Evolutionary conservation across 2,888 invertebrate genomes (phyloP).

Genomic region (Halocaridina rubra): DNA sequence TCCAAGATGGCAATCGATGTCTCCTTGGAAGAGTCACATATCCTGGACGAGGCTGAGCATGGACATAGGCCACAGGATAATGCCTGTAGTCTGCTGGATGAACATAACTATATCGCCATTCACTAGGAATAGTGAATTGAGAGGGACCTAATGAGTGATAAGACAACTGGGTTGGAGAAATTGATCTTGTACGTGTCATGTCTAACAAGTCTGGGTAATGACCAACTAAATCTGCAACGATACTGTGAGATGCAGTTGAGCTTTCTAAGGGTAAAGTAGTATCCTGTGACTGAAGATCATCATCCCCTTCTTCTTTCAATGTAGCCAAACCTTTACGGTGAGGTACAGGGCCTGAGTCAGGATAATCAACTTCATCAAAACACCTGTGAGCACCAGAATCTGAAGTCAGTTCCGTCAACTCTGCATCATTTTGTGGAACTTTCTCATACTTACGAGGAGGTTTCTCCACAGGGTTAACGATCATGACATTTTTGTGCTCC

Average conservation of each 20-base stretch:
- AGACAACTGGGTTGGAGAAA: conserved; percentile 58
- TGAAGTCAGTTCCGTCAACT: conserved; percentile 49
- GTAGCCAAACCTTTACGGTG: conserved; percentile 64
- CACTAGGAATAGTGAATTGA: conserved; percentile 18
- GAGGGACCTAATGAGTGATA: conserved; percentile 52
- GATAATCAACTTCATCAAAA: conserved; percentile 61
- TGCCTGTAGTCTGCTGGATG: conserved; percentile 28
- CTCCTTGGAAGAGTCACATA: conserved; percentile 65
- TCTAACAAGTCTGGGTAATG: conserved; percentile 57
- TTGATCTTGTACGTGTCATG: conserved; percentile 42
- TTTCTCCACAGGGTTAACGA: conserved; percentile 71
- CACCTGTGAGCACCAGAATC: conserved; percentile 53
- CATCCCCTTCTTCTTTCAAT: conserved; percentile 52
- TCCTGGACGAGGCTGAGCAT: conserved; percentile 62
- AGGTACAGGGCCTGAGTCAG: conserved; percentile 66
- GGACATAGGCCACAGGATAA: conserved; percentile 19
- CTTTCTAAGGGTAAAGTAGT: conserved; percentile 35
- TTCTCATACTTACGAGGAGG: conserved; percentile 65
- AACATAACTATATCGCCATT: conserved; percentile 55
- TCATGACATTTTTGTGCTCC: conserved; percentile 87
- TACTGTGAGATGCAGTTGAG: neutral
- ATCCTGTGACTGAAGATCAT: conserved; percentile 36
- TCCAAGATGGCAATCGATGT: conserved; percentile 66
- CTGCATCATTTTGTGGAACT: conserved; percentile 65
- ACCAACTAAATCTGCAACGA: conserved; percentile 1